phyloP scores from a whole-genome alignment of 92 coral and sea anemone genomes.

The Siderastrea siderea region DNA sequence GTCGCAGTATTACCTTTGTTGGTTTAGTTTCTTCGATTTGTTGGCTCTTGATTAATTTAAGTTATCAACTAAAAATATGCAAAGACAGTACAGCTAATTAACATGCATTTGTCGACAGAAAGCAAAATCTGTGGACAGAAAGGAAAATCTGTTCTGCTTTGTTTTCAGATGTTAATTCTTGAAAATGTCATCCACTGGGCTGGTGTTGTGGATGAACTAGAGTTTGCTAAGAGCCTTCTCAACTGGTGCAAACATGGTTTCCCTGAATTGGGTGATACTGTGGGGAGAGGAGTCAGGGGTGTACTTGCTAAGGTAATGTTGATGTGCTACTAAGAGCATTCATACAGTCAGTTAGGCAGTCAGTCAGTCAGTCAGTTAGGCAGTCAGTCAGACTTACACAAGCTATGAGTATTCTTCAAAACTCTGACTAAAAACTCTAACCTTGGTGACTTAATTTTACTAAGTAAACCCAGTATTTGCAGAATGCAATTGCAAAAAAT shows the following conservation, averaged over 20 bases:
- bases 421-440: too few species aligned
- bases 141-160: background rate
- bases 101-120: background rate
- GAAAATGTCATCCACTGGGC: conserved; percentile 96
- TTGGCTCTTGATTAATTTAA: too few species aligned
- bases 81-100: background rate
- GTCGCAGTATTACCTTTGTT: too few species aligned
- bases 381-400: too few species aligned
- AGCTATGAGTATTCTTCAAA: too few species aligned
- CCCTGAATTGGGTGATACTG: conserved; percentile 91
- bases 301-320: conserved; percentile 88
- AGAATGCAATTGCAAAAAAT: too few species aligned
- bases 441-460: too few species aligned
- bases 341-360: background rate
- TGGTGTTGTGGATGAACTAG: conserved; percentile 98
- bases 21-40: too few species aligned
- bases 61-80: too few species aligned
- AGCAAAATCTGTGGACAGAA: background rate
- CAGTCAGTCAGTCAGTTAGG: background rate
- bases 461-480: too few species aligned
- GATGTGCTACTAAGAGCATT: background rate
- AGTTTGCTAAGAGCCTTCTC: conserved; percentile 90
- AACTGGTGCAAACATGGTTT: conserved; percentile 94
- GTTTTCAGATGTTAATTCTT: conserved; percentile 78
- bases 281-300: conserved; percentile 91